Base-by-base conservation (phyloP, 2,113 vertebrate genomes). In the Lates calcarifer region DNA sequence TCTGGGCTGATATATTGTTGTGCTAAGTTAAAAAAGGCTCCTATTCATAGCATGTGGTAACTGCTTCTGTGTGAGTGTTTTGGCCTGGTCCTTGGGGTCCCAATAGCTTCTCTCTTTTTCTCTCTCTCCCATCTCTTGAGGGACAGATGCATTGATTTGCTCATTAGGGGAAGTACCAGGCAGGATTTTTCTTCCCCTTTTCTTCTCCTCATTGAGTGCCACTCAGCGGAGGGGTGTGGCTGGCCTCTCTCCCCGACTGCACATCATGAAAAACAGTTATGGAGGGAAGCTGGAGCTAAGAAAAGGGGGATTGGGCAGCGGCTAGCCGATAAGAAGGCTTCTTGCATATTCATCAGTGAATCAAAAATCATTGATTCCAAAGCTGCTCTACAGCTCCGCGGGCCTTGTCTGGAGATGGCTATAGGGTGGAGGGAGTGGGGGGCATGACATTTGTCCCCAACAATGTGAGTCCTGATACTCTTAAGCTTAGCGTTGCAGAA, bases 261-360 rank as follows among this genome's bases (percentile, higher is more conserved):
- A 95, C 94, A 95, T 92, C 91, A 22, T 94, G 92, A 95, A 95
- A 94, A 94, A 91, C 86, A 91, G 88, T 57, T 77, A 78, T 80
- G 79, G 83, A 83, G 77, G 77, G 62, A 76, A 90, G 85, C 53
- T 1, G 77, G 79, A 82, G 41, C 62, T 24, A 69, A 91, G 86
- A 90, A 88, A 92, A 83, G 78, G 69, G 83, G 78, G 86, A 86
- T 81, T 92, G 85, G 83, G 88, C 90, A 55, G 73, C 28, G 67
- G 79, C 79, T 58, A 60, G 56, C 84, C 89, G 94, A 94, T 93
- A 94, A 91, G 90, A 87, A 90, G 88, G 89, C 87, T 92, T 94
- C 91, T 93, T 96, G 96, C 95, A 97, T 97, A 95, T 96, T 96
- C 90, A 97, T 96, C 91, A 96, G 95, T 90, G 92, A 95, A 96